Conservation (phyloP, 2,888 invertebrate genomes). For the Caenorhabditis sp. region DNA sequence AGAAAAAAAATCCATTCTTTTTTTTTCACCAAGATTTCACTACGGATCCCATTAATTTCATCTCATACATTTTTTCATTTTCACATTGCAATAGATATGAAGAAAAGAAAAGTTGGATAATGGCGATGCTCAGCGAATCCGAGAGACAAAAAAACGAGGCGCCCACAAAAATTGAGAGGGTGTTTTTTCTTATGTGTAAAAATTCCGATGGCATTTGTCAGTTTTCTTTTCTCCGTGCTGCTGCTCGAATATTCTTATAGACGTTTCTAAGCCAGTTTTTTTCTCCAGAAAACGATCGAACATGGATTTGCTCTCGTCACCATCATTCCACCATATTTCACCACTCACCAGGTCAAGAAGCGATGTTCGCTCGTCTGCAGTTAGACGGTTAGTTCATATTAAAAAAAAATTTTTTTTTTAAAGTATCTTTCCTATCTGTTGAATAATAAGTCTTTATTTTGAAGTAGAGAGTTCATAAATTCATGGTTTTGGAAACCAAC, state of each 20-base stretch:
- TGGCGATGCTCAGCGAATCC: background rate
- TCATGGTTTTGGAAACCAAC: too few relatives aligned
- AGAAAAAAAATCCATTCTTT: background rate
- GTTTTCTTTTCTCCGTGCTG: conserved; percentile 30
- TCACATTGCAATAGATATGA: background rate
- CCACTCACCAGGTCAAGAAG: conserved; percentile 61
- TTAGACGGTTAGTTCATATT: conserved; percentile 43
- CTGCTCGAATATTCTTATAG: conserved; percentile 6
- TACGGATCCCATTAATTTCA: background rate
- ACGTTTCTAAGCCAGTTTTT: background rate
- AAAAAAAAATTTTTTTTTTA: too few relatives aligned
- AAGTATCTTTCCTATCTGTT: too few relatives aligned
- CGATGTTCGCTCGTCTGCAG: conserved; percentile 51
- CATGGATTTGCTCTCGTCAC: conserved; percentile 57
- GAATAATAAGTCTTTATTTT: too few relatives aligned
- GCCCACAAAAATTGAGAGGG: conserved; percentile 1
- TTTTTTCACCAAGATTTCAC: background rate
- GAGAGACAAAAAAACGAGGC: background rate
- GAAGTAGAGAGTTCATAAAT: too few relatives aligned
- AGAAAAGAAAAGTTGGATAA: background rate
- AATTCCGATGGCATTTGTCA: conserved; percentile 37
- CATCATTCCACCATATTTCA: conserved; percentile 67
- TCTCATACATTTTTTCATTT: background rate
- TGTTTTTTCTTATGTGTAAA: conserved; percentile 24
- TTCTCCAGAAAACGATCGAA: conserved; percentile 3